Evolutionary conservation across 2,888 invertebrate species (phyloP).

Genomic region (Heliconius charithonia): DNA sequence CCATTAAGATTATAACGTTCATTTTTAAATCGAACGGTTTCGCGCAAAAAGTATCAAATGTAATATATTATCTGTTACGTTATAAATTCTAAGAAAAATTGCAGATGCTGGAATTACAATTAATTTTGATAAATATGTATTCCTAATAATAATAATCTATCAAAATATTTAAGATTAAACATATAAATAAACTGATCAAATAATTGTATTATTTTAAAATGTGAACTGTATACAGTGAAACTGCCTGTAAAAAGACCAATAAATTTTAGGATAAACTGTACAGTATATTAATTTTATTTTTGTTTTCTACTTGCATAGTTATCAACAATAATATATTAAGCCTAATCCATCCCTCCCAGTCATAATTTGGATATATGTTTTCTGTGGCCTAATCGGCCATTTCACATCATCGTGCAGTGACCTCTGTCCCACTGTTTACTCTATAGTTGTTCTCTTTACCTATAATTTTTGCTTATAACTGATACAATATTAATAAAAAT

Average conservation of each 20-base stretch:
- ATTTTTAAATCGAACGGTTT: constrained; percentile 62
- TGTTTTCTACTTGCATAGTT: background rate
- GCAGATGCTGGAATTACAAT: background rate
- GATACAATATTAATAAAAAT: background rate
- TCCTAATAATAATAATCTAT: background rate
- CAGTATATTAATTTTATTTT: background rate
- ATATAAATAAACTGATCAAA: background rate
- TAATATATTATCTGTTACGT: background rate
- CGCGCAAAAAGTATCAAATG: constrained; percentile 9
- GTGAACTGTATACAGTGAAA: background rate
- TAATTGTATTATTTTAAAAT: background rate
- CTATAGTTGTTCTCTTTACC: background rate
- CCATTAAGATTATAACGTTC: constrained; percentile 50
- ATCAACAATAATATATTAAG: background rate
- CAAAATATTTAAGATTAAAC: background rate
- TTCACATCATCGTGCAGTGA: background rate
- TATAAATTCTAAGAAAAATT: background rate
- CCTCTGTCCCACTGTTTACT: background rate
- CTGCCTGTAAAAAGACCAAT: background rate
- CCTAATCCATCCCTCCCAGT: too few species aligned
- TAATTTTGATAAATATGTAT: too few species aligned
- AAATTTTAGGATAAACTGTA: background rate
- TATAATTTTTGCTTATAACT: background rate
- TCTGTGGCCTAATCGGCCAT: background rate
- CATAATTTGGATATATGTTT: background rate